Evolutionary conservation across 1,140 invertebrate species (phyloP).

Genomic region (Heliconius congener): DNA sequence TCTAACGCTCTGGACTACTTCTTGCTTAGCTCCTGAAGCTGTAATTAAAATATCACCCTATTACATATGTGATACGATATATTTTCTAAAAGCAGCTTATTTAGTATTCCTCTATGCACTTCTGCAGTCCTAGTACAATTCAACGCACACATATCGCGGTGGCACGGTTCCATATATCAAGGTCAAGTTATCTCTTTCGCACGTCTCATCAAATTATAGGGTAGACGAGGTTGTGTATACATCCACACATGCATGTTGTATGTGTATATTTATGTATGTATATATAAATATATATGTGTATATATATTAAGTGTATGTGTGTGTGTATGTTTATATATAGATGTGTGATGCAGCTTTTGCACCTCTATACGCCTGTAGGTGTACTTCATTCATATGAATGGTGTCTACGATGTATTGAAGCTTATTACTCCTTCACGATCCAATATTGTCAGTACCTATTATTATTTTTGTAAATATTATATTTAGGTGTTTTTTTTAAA

Average conservation of each 20-base stretch:
- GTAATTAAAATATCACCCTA: constrained; percentile 24
- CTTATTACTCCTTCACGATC: not conserved
- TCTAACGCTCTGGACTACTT: not conserved
- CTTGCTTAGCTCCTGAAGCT: not conserved
- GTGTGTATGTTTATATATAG: not conserved
- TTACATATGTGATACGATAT: not conserved
- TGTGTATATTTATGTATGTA: not conserved
- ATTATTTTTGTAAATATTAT: too few species aligned
- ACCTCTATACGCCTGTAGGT: not conserved
- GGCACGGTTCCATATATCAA: constrained; percentile 64
- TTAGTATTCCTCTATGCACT: constrained; percentile 40
- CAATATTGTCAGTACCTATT: not conserved
- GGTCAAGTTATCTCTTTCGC: constrained; percentile 57
- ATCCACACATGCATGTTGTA: not conserved
- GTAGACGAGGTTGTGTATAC: constrained; percentile 49
- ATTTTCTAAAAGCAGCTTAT: not conserved
- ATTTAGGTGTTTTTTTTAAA: too few species aligned
- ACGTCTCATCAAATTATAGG: constrained; percentile 34
- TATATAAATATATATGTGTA: not conserved
- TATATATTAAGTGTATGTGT: not conserved
- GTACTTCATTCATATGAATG: constrained; percentile 6
- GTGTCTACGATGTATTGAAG: not conserved
- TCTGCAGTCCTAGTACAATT: constrained; percentile 62
- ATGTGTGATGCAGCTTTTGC: constrained; percentile 16
- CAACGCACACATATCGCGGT: constrained; percentile 63